Evolutionary conservation across 1,140 invertebrate genomes (phyloP), one percentile per base, ranked within the genome.

Genomic region (Hycleus phaleratus): DNA sequence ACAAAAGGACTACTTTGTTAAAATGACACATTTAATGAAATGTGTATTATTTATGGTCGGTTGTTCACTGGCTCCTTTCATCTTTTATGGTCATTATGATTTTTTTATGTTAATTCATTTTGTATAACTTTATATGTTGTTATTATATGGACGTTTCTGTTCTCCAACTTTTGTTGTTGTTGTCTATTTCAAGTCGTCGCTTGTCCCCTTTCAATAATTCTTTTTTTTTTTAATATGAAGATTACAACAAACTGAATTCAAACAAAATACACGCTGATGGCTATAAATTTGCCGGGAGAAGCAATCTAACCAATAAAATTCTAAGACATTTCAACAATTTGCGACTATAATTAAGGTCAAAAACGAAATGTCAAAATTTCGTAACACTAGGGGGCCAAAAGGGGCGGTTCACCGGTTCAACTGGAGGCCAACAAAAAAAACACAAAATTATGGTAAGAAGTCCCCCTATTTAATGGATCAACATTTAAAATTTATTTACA

Each of bases 1-100:
- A 32, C 65, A 67, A 67, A 60, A 56, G 63, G 42, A 56, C 59
- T 60, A 65, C 65, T 67, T 67, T 67, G 61, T 67, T 58, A 65
- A 49, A 60, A 47, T 65, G 65, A 67, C 65, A 65, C 55, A 59
- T 67, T 65, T 64, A 67, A 67, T 64, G 65, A 67, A 67, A 67
- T 61, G 65, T 62, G 52, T 56, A 63, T 65, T 60, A 67, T 67
- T 65, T 65, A 67, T 63, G 59, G 53, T 43, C 24, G 32, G 32
- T 4, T 32, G 32, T 32, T 32, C 32, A 32, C 38, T 26, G 26
- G 43, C 49, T 51, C 44, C 56, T 59, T 52, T 44, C 48, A 50
- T 10, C 46, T 49, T 43, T 32, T 49, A 51, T 53, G 25, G 54
- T 53, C 38, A 51, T 61, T 61, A 58, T 61, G 61, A 64, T 61